These are phyloP conservation scores for Peromyscus eremicus DNA, from an alignment of 2,797 vertebrate species.

Conservation along the genomic window DNA sequence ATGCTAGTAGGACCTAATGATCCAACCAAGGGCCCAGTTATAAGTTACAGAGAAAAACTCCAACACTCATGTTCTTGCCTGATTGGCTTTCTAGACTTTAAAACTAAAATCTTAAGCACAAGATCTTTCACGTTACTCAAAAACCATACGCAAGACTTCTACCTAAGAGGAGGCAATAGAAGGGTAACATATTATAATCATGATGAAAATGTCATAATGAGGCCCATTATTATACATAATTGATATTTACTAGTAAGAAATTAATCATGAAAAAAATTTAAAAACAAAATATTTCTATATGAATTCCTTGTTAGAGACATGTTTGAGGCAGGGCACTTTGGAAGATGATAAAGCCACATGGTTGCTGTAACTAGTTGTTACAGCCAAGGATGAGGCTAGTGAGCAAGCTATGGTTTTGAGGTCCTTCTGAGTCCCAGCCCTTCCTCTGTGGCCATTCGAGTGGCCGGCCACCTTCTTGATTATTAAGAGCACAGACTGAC, in stretches of 20 bases:
- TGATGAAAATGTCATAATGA: background rate
- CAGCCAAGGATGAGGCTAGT: conserved; percentile 26
- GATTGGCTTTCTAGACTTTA: background rate
- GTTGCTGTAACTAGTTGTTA: background rate
- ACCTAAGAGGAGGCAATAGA: conserved; percentile 23
- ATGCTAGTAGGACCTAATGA: background rate
- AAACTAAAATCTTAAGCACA: conserved; percentile 1
- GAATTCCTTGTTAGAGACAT: conserved; percentile 64
- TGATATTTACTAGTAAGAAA: background rate
- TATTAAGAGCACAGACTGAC: conserved; percentile 80
- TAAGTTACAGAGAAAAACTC: conserved; percentile 10
- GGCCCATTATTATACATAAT: too few species aligned
- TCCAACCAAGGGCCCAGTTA: background rate
- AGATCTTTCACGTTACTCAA: background rate
- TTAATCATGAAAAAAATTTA: background rate
- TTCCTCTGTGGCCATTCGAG: conserved; percentile 64
- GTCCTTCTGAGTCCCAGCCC: conserved; percentile 48
- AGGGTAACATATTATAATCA: background rate
- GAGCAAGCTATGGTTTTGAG: conserved; percentile 43
- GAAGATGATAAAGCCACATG: conserved; percentile 59
- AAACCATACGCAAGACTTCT: conserved; percentile 65
- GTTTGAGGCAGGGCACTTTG: background rate
- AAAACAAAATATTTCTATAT: conserved; percentile 55
- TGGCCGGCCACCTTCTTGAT: conserved; percentile 77
- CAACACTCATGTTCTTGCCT: accelerated